These are phyloP conservation scores for Alouatta palliata DNA, from an alignment of 2,113 vertebrate species.

Conservation along the genomic window DNA sequence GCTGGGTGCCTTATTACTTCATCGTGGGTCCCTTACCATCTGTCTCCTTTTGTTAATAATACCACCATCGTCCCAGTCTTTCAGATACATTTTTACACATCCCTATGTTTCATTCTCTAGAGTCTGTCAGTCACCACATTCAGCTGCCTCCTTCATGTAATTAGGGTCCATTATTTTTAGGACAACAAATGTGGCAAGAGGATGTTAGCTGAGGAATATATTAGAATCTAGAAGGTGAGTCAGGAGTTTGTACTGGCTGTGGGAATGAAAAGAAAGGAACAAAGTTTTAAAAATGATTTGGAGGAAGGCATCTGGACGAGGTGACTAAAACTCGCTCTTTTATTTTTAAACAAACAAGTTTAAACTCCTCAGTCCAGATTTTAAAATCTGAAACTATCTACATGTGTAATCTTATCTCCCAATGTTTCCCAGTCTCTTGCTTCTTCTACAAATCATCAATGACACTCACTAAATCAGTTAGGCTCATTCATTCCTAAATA, in stretches of 20 bases:
- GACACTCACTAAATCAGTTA: neutral
- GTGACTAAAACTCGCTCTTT: neutral
- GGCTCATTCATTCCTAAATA: neutral
- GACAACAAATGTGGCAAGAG: neutral
- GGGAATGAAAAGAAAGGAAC: neutral
- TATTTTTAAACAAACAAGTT: constrained; percentile 14
- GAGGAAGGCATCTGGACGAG: neutral
- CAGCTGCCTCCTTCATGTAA: constrained; percentile 1
- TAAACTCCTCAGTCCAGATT: neutral
- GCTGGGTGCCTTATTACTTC: neutral
- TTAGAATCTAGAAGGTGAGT: neutral
- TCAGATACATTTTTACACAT: neutral
- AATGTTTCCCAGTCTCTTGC: neutral
- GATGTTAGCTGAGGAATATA: neutral
- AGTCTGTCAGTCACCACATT: neutral
- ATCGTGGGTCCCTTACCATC: neutral
- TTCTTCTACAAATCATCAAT: neutral
- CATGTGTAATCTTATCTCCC: neutral
- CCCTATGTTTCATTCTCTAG: neutral
- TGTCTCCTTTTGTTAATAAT: neutral
- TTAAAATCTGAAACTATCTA: constrained; percentile 25
- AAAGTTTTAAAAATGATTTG: neutral
- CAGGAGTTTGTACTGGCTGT: neutral
- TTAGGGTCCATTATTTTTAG: constrained; percentile 14
- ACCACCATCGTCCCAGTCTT: neutral